These are phyloP conservation scores for Bubo blakistoni DNA, from an alignment of 2,113 vertebrate species.

Conservation along the genomic window DNA sequence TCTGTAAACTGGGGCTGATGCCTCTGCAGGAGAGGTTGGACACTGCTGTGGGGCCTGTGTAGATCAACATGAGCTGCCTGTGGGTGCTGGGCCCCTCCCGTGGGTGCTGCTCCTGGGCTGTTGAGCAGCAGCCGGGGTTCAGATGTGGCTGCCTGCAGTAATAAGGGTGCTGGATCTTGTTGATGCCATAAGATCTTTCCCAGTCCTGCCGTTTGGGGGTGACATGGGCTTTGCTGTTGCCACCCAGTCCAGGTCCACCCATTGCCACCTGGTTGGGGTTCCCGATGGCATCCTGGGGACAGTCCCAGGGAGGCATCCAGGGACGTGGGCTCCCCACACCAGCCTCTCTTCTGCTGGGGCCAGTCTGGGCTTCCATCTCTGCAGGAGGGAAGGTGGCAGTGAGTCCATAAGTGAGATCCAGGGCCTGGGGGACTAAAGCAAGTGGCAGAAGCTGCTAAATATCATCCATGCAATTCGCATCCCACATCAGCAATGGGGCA, in stretches of 20 bases:
- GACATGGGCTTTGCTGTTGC: background rate
- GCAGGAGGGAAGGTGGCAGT: background rate
- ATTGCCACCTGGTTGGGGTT: background rate
- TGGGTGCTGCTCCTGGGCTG: background rate
- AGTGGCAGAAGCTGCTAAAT: background rate
- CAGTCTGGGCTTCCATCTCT: background rate
- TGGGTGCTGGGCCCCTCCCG: rapidly evolving
- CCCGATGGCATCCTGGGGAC: background rate
- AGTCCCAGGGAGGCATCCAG: too few species aligned
- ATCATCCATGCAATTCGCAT: rapidly evolving
- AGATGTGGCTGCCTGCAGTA: background rate
- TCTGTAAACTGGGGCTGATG: background rate
- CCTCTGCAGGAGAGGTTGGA: background rate
- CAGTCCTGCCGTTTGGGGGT: background rate
- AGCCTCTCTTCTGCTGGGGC: background rate
- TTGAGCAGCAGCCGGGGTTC: background rate
- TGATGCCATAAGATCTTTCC: rapidly evolving
- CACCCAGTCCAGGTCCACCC: background rate
- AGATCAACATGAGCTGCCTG: background rate
- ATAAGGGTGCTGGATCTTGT: background rate
- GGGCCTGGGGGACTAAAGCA: background rate
- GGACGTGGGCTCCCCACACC: background rate
- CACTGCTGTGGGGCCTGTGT: rapidly evolving
- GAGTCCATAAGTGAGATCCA: background rate
- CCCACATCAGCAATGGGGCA: background rate